Conservation (phyloP, 1,140 invertebrate species). For the Micrasema minimum region DNA sequence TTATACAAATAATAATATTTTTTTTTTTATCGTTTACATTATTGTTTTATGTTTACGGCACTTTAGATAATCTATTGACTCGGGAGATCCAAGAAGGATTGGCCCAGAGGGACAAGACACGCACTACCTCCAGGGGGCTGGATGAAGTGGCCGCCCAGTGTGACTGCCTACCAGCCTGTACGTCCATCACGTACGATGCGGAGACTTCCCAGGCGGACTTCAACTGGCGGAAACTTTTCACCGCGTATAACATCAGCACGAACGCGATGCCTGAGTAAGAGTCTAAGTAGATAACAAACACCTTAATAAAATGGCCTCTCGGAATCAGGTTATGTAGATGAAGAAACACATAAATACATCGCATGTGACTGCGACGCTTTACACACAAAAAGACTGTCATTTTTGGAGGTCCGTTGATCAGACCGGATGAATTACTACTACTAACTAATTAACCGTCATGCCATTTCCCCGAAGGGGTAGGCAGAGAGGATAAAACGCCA, state of each 20-base stretch:
- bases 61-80: conserved; percentile 31
- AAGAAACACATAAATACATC: no score
- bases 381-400: no score
- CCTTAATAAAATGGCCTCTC: no score
- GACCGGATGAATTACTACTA: no score
- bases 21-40: background rate
- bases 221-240: conserved; percentile 66
- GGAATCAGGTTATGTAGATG: no score
- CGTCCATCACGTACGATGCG: conserved; percentile 73
- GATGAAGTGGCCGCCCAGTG: conserved; percentile 61
- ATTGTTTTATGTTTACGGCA: background rate
- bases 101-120: conserved; percentile 18
- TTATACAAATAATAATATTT: no score
- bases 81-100: conserved; percentile 64
- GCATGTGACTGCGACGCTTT: no score
- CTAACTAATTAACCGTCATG: no score
- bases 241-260: conserved; percentile 57
- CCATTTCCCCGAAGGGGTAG: no score
- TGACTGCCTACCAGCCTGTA: conserved; percentile 75
- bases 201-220: conserved; percentile 76
- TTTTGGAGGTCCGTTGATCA: no score
- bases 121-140: conserved; percentile 30
- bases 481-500: no score
- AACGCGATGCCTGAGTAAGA: conserved; percentile 27
- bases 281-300: no score